Evolutionary conservation across 2,888 invertebrate genomes (phyloP), one percentile per base, ranked within the genome.

Genomic region (Clivina fossor): DNA sequence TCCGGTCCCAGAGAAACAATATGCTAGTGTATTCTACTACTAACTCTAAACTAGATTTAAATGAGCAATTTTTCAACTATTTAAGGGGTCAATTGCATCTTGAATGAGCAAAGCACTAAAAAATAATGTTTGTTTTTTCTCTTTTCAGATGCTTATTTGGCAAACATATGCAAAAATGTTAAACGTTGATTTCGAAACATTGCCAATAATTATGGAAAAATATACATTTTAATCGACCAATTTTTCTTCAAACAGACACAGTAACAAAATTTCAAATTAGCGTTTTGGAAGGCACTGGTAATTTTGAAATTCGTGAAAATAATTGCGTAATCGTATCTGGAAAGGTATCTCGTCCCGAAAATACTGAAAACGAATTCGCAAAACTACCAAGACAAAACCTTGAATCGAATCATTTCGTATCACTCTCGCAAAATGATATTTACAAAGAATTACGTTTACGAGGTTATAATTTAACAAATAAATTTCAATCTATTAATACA

Each of bases 271-370:
- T 69, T 33, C 55, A 58, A 2, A 57, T 66, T 28, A 68, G 67
- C 50, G 62, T 69, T 4, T 63, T 64, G 60, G 60, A 56, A 49
- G 59, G 61, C 20, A 65, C 64, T 16, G 69, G 68, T n/a, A 19
- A 65, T 19, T 69, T 68, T 37, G 69, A 68, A 60, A 61, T 68
- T 18, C 61, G 60, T 0, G 87, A 88, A 69, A 80, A 82, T 2
- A 82, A 81, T 1, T 78, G 80, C 0, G 78, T 84, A 0, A 81
- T 88, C 22, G 86, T 85, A 0, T 84, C 83, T 0, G 88, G 88
- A 28, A 76, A 71, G 2, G 80, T 88, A 32, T 79, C 78, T 51
- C 74, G 74, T 0, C 74, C 78, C 59, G 76, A 78, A 62, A 77
- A 81, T 57, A 74, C 79, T 0, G 75, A 76, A 0, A 74, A 76